Base-by-base conservation (phyloP, 2,113 vertebrate genomes). In the Malurus melanocephalus region DNA sequence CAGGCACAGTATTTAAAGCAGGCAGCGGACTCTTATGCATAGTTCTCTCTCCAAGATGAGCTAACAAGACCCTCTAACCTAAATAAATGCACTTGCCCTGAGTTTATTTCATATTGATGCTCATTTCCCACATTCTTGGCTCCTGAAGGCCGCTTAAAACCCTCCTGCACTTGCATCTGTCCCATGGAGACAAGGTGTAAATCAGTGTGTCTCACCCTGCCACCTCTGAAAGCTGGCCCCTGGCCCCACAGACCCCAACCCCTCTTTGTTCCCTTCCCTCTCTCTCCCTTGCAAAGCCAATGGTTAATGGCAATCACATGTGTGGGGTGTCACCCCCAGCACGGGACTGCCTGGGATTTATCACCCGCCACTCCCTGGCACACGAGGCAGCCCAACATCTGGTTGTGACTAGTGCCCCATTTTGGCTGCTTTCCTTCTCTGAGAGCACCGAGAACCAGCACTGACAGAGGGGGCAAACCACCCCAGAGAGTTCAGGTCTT, bases 301-400 rank as follows among this genome's bases (percentile, higher is more conserved):
- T 35, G 4, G 7, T 38, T 92, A 93, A 95, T 88, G 76, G 88
- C 82, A 93, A 89, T 83, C 89, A 74, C 82, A 91, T 74, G 89
- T 78, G 79, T 1, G 16, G 30, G 67, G 45, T 42, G 45, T 88
- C 76, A 78, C 80, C 64, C 59, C 78, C 92, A 78, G 10, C 68
- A 69, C 72, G 67, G 55, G 48, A 48, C 85, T 82, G 59, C 13
- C 82, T 67, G 79, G 85, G 91, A 93, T 89, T 94, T 89, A 91
- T 85, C 69, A 67, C 87, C 64, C 52, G 21, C 61, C 10, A 5
- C 73, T 91, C 91, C 89, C 89, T 62, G 76, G 79, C 87, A 74
- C 82, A 67, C 3, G 5, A 89, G 84, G 75, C 72, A 89, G 89
- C 52, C 56, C 89, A 80, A 74, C 93, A 94, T 95, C 89, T 92